phyloP scores from a whole-genome alignment of 2,113 vertebrate genomes.

The Daboia siamensis region DNA sequence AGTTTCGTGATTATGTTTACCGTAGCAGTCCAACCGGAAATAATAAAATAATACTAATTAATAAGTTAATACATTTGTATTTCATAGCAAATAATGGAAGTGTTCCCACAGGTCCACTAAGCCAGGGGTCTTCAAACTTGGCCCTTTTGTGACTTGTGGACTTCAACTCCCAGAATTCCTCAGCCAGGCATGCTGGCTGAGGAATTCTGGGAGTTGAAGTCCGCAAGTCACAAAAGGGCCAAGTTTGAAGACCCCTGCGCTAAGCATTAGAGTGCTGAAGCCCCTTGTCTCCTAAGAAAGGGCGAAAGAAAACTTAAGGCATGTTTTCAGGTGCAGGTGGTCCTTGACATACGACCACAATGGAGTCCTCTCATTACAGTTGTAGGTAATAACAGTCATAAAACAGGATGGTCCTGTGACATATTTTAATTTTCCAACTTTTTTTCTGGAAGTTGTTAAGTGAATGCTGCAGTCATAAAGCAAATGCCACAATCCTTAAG shows the following conservation, averaged over 20 bases:
- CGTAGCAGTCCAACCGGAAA: background rate
- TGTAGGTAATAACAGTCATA: background rate
- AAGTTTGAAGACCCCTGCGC: too few relatives aligned
- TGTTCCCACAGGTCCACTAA: background rate
- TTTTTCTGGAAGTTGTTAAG: background rate
- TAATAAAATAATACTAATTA: background rate
- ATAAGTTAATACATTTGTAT: background rate
- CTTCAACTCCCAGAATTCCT: too few relatives aligned
- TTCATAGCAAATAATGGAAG: background rate
- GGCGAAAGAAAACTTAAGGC: background rate
- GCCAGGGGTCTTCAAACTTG: too few relatives aligned
- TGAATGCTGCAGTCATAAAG: background rate
- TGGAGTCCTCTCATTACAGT: background rate
- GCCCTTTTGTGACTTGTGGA: too few relatives aligned
- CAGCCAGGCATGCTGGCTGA: too few relatives aligned
- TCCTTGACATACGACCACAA: background rate
- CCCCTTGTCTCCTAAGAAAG: background rate
- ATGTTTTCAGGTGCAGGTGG: background rate
- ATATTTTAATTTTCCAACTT: background rate
- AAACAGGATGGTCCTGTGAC: background rate
- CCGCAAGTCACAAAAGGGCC: too few relatives aligned
- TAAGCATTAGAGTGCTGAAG: background rate
- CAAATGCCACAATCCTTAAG: too few relatives aligned
- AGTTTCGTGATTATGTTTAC: background rate
- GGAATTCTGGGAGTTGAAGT: too few relatives aligned